Evolutionary conservation across 2,797 vertebrate genomes (phyloP).

Genomic region (Labeo calbasu): DNA sequence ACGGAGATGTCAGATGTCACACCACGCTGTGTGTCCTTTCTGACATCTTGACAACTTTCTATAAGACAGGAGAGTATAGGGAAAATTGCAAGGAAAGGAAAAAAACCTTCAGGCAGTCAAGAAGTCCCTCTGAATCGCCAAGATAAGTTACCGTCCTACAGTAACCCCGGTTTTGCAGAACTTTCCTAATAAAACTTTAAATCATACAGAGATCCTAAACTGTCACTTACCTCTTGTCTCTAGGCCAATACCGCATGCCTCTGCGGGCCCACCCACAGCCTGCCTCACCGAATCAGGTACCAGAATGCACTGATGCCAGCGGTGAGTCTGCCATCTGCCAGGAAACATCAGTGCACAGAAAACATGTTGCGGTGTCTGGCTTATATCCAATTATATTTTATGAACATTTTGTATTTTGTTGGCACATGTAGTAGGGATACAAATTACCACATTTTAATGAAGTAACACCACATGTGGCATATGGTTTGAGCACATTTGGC

Average conservation of each 20-base stretch:
- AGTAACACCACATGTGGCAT: background rate
- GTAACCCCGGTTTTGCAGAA: background rate
- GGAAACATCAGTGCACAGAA: slow-evolving; percentile 1
- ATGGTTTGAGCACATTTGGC: background rate
- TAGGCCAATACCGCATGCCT: slow-evolving; percentile 81
- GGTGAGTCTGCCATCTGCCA: slow-evolving; percentile 82
- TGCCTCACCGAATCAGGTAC: slow-evolving; percentile 79
- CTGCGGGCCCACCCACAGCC: slow-evolving; percentile 65
- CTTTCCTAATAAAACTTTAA: slow-evolving; percentile 29
- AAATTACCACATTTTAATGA: background rate
- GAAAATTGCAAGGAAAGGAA: background rate
- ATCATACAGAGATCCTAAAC: slow-evolving; percentile 7
- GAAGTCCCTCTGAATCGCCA: background rate
- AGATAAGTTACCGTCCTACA: background rate
- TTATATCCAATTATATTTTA: background rate
- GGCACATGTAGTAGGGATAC: slow-evolving; percentile 1
- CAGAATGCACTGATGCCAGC: slow-evolving; percentile 81
- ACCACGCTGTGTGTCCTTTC: background rate
- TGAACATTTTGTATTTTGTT: background rate
- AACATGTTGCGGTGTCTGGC: slow-evolving; percentile 3
- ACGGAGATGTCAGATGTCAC: slow-evolving; percentile 29
- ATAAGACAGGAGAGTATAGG: background rate
- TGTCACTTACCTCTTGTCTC: slow-evolving; percentile 79
- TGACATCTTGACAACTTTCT: slow-evolving; percentile 16
- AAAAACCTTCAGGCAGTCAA: background rate